These are phyloP conservation scores for Mungos mungo DNA, from an alignment of 2,113 vertebrate species.

Conservation along the genomic window DNA sequence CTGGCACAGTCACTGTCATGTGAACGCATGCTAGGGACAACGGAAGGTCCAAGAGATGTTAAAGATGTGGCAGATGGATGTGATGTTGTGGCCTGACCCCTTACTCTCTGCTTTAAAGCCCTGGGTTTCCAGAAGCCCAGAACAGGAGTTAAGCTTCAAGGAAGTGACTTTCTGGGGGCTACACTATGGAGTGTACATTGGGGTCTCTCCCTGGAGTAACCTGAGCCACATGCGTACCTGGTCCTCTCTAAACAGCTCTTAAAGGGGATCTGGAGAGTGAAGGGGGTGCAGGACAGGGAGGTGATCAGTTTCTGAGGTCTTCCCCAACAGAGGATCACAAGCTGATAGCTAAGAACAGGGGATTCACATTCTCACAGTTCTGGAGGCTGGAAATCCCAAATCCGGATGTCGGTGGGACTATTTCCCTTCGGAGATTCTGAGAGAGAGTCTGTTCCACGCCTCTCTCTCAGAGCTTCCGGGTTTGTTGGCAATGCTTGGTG, in stretches of 20 bases:
- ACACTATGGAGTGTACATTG: neutral
- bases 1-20: no score
- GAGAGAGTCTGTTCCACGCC: no score
- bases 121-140: no score
- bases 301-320: neutral
- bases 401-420: neutral
- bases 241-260: neutral
- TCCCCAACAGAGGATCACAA: neutral
- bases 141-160: neutral
- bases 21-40: neutral
- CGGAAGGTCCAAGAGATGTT: neutral
- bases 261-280: neutral
- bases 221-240: accelerated
- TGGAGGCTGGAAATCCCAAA: neutral
- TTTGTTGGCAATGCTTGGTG: neutral
- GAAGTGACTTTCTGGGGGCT: neutral
- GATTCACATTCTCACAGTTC: neutral
- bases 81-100: neutral
- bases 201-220: accelerated
- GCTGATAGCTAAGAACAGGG: neutral
- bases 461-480: no score
- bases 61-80: neutral
- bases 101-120: neutral
- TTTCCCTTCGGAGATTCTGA: neutral
- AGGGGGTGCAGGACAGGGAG: neutral